Evolutionary conservation across 2,113 vertebrate species (phyloP), one percentile per base, ranked within the genome.

Genomic region (Macrotus californicus): DNA sequence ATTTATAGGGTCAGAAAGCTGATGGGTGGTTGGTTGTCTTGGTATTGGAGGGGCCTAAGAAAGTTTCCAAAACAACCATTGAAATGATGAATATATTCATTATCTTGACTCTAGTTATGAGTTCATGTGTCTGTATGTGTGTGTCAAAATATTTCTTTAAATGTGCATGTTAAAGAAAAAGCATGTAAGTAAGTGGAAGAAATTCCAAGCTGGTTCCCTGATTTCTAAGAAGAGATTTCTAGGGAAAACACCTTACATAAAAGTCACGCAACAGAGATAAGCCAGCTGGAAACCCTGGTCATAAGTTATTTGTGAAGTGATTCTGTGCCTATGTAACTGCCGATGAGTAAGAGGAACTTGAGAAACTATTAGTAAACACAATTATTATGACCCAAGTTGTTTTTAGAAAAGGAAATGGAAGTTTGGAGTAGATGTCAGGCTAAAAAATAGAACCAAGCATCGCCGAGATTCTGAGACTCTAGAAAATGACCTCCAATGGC

Each of bases 391-490:
- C 29, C 29, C 66, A 56, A 69, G 10, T 43, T 31, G 5, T 43
- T 87, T 48, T 43, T 77, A 24, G 54, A 64, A 94, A 92, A 88
- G 73, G 64, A 92, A 96, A 87, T 66, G 64, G 43, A 79, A 61
- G 46, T 93, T 54, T 70, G 86, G 77, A 85, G 39, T 75, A 13
- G 22, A 61, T 21, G 10, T 83, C 15, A 36, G n/a, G 72, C n/a
- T 56, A n/a, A 83, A 94, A 70, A 48, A 6, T 5, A 89, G 41
- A 83, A 86, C 5, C 14, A 41, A 26, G 34, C 16, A 29, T 79
- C 18, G 6, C 0, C 10, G 46, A 50, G 12, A 72, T 79, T 50
- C 54, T 69, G 16, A 41, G 83, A 48, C 29, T 19, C 56, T 3
- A 41, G 67, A 75, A 94, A 39, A 73, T 2, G 61, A 29, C 41